Percentiles rank a stretch among this genome's conserved stretches.
phyloP scores from a whole-genome alignment of 2,888 invertebrate genomes.

The Archaeoteleia sp. region DNA sequence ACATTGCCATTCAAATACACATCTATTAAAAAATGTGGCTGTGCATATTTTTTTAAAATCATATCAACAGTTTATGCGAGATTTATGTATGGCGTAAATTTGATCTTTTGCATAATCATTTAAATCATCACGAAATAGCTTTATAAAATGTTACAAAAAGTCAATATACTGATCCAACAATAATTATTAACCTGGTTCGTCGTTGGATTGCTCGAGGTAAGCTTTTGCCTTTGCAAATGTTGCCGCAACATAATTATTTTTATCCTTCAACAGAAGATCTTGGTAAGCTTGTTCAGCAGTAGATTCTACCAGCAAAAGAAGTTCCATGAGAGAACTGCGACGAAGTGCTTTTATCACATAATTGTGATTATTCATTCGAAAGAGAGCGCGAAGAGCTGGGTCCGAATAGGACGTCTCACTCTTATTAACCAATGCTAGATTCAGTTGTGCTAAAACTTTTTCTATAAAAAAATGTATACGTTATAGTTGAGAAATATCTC shows the following conservation, averaged over 20 bases:
- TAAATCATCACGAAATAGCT: no score
- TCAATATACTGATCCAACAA: no score
- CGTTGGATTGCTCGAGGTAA: slow-evolving; percentile 66
- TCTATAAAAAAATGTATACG: slow-evolving; percentile 76
- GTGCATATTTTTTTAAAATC: no score
- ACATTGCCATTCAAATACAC: no score
- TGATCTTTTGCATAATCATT: no score
- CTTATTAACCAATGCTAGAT: slow-evolving; percentile 91
- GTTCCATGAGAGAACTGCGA: slow-evolving; percentile 87
- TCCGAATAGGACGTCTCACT: slow-evolving; percentile 92
- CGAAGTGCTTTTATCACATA: slow-evolving; percentile 95
- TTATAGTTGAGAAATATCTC: slow-evolving; percentile 5
- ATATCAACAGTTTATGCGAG: no score
- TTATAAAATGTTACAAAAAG: no score
- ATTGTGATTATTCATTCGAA: slow-evolving; percentile 95
- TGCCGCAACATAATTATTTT: slow-evolving; percentile 67
- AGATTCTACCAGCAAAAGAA: slow-evolving; percentile 88
- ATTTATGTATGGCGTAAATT: no score
- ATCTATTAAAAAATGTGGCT: no score
- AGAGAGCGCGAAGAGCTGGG: slow-evolving; percentile 88
- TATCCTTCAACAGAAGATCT: slow-evolving; percentile 78
- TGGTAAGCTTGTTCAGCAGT: slow-evolving; percentile 91
- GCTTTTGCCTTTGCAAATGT: slow-evolving; percentile 69
- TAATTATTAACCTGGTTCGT: slow-evolving; percentile 72
- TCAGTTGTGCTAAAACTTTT: slow-evolving; percentile 92